A percentile compares a stretch with the other conserved stretches of the same genome.
Evolutionary conservation across 2,797 vertebrate genomes (phyloP).

Genomic region (Knipowitschia caucasica): DNA sequence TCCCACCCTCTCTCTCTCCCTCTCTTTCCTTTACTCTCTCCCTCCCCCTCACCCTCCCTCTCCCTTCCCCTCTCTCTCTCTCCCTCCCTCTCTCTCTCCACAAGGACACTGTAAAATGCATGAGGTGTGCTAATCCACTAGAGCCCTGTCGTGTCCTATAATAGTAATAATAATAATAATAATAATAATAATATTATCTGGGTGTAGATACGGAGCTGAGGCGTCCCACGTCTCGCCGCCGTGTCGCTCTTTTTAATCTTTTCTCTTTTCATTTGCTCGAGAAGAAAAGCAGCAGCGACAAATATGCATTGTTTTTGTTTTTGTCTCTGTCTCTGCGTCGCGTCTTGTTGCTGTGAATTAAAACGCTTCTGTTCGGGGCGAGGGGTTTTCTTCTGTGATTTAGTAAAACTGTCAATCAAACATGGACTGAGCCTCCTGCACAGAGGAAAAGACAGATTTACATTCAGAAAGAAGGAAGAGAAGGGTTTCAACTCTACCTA

Average conservation of each 20-base stretch:
- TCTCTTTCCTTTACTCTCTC: neutral
- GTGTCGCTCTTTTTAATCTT: conserved; percentile 5
- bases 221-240: conserved; percentile 22
- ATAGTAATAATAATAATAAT: too few species aligned
- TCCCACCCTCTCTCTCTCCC: conserved; percentile 19
- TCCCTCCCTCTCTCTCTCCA: conserved; percentile 19
- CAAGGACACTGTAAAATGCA: conserved; percentile 61
- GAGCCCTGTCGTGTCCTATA: conserved; percentile 15
- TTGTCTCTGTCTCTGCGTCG: neutral
- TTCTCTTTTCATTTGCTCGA: conserved; percentile 15
- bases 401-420: conserved; percentile 40
- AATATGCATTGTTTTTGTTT: conserved; percentile 1
- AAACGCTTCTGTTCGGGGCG: conserved; percentile 9
- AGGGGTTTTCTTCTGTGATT: conserved; percentile 25
- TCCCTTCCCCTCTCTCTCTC: neutral
- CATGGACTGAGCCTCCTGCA: conserved; percentile 8
- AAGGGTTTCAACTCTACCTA: too few species aligned
- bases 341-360: conserved; percentile 19
- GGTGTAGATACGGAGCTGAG: conserved; percentile 9
- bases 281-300: conserved; percentile 4
- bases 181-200: too few species aligned
- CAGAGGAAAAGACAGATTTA: too few species aligned
- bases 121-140: conserved; percentile 44
- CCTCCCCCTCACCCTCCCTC: neutral
- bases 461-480: too few species aligned